Evolutionary conservation across 2,113 vertebrate species (phyloP).

Genomic region (Lipophrys pholis): DNA sequence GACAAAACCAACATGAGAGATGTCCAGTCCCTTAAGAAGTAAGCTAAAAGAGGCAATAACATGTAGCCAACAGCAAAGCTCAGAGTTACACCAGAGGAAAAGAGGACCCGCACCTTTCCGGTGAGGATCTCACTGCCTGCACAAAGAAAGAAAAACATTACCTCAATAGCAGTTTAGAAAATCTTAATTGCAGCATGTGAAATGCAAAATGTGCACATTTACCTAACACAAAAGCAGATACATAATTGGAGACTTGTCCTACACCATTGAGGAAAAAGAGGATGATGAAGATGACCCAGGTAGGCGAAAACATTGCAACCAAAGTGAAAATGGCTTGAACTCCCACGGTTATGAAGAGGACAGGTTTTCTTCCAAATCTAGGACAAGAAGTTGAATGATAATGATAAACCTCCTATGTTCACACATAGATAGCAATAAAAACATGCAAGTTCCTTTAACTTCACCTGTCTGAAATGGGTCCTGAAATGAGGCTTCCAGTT

Average conservation of each 20-base stretch:
- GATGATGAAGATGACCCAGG: constrained; percentile 85
- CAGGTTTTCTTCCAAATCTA: constrained; percentile 90
- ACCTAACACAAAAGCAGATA: constrained; percentile 90
- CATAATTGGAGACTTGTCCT: constrained; percentile 91
- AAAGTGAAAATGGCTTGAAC: constrained; percentile 88
- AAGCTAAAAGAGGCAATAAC: constrained; percentile 87
- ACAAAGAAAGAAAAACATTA: background rate
- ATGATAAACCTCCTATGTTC: background rate
- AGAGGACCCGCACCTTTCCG: constrained; percentile 84
- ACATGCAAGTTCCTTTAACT: background rate
- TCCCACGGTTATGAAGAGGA: constrained; percentile 87
- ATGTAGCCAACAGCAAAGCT: constrained; percentile 88
- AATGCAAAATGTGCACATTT: constrained; percentile 22
- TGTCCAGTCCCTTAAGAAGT: constrained; percentile 87
- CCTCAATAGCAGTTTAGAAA: background rate
- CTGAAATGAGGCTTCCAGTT: constrained; percentile 87
- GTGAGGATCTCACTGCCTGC: constrained; percentile 88
- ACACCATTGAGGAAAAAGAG: constrained; percentile 86
- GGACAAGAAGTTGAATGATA: background rate
- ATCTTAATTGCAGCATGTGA: background rate
- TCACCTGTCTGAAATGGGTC: constrained; percentile 92
- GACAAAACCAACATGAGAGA: constrained; percentile 82
- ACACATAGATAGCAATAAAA: background rate
- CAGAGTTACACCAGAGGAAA: constrained; percentile 84
- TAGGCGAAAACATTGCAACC: constrained; percentile 85